Percentiles rank a stretch among this genome's conserved stretches.
phyloP scores from a whole-genome alignment of 2,888 invertebrate genomes.

The Cephonodes hylas region DNA sequence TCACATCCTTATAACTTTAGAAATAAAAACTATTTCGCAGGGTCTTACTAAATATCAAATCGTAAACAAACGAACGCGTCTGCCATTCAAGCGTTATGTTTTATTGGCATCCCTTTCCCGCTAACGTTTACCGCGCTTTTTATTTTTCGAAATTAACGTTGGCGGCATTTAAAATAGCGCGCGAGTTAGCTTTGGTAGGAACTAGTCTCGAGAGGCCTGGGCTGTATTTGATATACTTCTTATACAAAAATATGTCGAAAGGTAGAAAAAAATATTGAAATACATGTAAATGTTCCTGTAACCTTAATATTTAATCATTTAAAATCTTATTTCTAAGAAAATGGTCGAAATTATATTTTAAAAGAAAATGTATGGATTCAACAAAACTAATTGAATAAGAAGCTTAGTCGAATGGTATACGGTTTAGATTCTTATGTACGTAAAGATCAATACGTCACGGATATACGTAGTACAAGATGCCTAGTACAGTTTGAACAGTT shows the following conservation, averaged over 20 bases:
- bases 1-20: conserved; percentile 61
- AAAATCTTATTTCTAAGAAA: conserved; percentile 47
- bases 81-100: conserved; percentile 72
- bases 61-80: conserved; percentile 72
- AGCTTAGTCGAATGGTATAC: conserved; percentile 18
- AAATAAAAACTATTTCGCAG: conserved; percentile 75
- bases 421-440: conserved; percentile 36
- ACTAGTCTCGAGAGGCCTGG: conserved; percentile 66
- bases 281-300: conserved; percentile 28
- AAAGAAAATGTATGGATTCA: conserved; percentile 66
- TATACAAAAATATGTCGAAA: conserved; percentile 52
- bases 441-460: conserved; percentile 56
- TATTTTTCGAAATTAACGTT: conserved; percentile 73
- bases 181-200: conserved; percentile 73
- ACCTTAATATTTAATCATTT: conserved; percentile 39
- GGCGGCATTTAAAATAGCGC: conserved; percentile 78
- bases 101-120: conserved; percentile 79
- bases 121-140: conserved; percentile 77
- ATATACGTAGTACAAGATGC: conserved; percentile 76
- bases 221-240: conserved; percentile 77
- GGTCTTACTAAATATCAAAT: conserved; percentile 67
- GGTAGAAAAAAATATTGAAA: conserved; percentile 45
- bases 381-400: conserved; percentile 28
- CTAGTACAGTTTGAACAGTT: conserved; percentile 48
- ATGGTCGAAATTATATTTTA: conserved; percentile 56